Percentiles rank a stretch among this genome's conserved stretches.
phyloP scores from a whole-genome alignment of 92 coral and sea anemone genomes.

The Plumapathes pennacea region DNA sequence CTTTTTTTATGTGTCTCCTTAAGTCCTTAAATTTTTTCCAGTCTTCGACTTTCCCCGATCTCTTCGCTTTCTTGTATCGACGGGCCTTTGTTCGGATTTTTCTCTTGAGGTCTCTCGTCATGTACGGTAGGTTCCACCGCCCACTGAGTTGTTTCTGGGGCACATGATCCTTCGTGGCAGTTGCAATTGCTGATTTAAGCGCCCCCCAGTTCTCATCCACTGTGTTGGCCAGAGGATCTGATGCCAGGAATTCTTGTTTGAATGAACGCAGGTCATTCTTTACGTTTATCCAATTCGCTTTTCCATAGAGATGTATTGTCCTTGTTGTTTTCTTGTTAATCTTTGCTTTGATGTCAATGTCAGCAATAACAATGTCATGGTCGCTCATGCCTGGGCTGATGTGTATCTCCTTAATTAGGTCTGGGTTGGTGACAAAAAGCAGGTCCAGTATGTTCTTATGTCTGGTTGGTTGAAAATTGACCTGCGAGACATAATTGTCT shows the following conservation, averaged over 20 bases:
- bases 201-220: constrained; percentile 17
- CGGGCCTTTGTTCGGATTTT: too few species aligned
- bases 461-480: constrained; percentile 16
- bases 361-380: constrained; percentile 32
- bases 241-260: constrained; percentile 6
- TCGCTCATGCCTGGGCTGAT: constrained; percentile 43
- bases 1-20: too few species aligned
- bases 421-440: constrained; percentile 22
- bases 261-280: constrained; percentile 9
- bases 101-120: too few species aligned
- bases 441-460: constrained; percentile 25
- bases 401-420: constrained; percentile 10
- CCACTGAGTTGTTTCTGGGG: constrained; percentile 8
- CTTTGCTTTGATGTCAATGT: constrained; percentile 20
- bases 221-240: constrained; percentile 18
- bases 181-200: constrained; percentile 23
- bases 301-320: constrained; percentile 10
- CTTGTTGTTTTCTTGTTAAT: constrained; percentile 25
- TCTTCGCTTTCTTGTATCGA: too few species aligned
- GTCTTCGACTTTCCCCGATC: too few species aligned
- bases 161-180: constrained; percentile 11
- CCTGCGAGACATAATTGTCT: constrained; percentile 27
- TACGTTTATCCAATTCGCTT: constrained; percentile 30
- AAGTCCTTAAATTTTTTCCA: too few species aligned
- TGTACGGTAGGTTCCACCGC: too few species aligned